Conservation (phyloP, 2,888 invertebrate species). For the Cremastinae sp. region DNA sequence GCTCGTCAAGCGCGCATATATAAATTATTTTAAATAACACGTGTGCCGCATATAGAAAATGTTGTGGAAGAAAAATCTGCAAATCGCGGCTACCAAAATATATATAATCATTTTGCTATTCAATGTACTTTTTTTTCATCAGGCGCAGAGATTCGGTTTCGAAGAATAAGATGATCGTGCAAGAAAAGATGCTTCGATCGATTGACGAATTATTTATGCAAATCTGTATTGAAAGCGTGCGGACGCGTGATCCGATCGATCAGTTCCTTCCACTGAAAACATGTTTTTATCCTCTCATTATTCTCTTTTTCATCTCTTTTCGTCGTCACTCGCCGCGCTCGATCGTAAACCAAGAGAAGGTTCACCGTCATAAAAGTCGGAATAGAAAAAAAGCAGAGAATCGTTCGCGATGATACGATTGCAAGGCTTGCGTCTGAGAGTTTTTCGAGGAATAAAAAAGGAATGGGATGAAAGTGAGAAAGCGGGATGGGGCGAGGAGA, state of each 20-base stretch:
- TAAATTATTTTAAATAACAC: conserved; percentile 42
- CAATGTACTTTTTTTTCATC: conserved; percentile 12
- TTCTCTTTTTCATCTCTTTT: not conserved
- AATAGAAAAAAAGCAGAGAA: too few species aligned
- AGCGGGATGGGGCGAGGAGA: too few species aligned
- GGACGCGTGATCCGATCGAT: conserved; percentile 13
- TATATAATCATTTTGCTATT: conserved; percentile 18
- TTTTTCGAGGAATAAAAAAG: too few species aligned
- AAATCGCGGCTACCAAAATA: conserved; percentile 37
- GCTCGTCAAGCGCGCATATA: conserved; percentile 3
- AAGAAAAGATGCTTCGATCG: conserved; percentile 32
- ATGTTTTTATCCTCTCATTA: not conserved
- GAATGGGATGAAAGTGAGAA: too few species aligned
- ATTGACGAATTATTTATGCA: conserved; percentile 30
- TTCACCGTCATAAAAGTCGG: too few species aligned
- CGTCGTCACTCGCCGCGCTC: not conserved
- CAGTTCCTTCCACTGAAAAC: not conserved
- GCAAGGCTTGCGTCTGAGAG: too few species aligned
- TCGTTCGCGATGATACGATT: too few species aligned
- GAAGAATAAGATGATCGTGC: not conserved
- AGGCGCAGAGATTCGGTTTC: too few species aligned
- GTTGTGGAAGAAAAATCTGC: conserved; percentile 32
- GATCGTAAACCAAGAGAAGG: not conserved
- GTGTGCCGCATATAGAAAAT: conserved; percentile 39
- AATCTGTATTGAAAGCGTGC: conserved; percentile 14